phyloP scores from a whole-genome alignment of 2,888 invertebrate species.

The Drosophila infuscata region DNA sequence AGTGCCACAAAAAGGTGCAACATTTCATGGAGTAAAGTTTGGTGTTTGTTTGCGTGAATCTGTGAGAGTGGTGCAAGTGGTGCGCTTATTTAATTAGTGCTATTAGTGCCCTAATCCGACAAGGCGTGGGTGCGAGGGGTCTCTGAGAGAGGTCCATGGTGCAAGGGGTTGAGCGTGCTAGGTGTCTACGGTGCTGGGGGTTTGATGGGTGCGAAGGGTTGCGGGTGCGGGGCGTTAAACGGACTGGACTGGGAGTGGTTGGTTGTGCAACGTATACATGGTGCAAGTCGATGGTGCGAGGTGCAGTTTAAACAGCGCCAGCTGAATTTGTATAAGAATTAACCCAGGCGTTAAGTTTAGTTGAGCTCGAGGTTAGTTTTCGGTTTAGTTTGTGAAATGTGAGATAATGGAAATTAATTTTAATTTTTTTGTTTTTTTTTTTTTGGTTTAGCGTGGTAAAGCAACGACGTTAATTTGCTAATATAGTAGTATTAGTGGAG shows the following conservation, averaged over 20 bases:
- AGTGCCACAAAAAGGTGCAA: conserved; percentile 72
- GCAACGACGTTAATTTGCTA: conserved; percentile 18
- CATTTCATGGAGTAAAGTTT: conserved; percentile 4
- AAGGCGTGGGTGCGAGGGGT: background rate
- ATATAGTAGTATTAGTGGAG: background rate
- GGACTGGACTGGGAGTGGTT: background rate
- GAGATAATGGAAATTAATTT: conserved; percentile 27
- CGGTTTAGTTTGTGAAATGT: conserved; percentile 13
- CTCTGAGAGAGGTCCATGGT: background rate
- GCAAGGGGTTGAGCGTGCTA: background rate
- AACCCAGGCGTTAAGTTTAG: conserved; percentile 5
- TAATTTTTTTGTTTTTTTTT: background rate
- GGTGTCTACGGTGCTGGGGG: background rate
- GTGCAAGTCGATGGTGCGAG: background rate
- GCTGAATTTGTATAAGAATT: conserved; percentile 23
- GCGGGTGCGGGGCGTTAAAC: background rate
- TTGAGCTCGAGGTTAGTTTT: conserved; percentile 18
- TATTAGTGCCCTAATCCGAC: conserved; percentile 46
- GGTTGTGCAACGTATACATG: background rate
- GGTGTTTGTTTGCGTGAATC: conserved; percentile 21
- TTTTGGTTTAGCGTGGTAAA: conserved; percentile 29
- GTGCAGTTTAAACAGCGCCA: conserved; percentile 30
- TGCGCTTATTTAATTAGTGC: conserved; percentile 68
- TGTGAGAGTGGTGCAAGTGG: conserved; percentile 26
- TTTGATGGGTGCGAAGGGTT: background rate